Base-by-base conservation (phyloP, 2,113 vertebrate species). In the Melanerpes aurifrons region DNA sequence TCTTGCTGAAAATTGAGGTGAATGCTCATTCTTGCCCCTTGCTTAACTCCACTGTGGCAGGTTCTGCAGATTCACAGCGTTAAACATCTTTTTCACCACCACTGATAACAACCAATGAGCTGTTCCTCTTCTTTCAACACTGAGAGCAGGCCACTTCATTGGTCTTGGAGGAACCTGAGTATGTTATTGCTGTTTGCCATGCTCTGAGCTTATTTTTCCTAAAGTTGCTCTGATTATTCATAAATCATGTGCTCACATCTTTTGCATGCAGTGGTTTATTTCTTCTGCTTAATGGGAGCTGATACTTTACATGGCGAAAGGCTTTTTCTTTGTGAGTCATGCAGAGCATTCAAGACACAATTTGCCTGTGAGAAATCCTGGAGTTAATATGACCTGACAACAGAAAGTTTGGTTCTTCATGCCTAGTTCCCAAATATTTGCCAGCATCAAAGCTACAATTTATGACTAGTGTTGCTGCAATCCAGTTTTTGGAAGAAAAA, bases 311-410 rank as follows among this genome's bases (percentile, higher is more conserved):
- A 54, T 32, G 74, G 40, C 83, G 66, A 93, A 86, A 70, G 73
- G 28, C 9, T 32, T 57, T 57, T 81, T 87, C 68, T 76, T 25
- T 53, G 54, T 86, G 82, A 93, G 73, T 87, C 69, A 68, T 43
- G 17, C 40, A 69, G 71, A 94, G 73, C 37, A 45, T 78, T 94
- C 54, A 56, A 87, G 93, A 93, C 88, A 95, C 61, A 90, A 89
- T 94, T 94, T 96, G 94, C 95, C 93, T 93, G 61, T 94, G 85
- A 97, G 94, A 95, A 94, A 94, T 90, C 68, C 77, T 73, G 12
- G 88, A 95, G 66, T 87, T 94, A 95, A 95, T 89, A 54, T 89
- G 86, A 97, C 94, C 90, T 92, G 96, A 95, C 94, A 96, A 92
- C 66, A 93, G 66, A 90, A 94, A 95, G 66, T 94, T 94, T 87